phyloP scores from a whole-genome alignment of 1,140 invertebrate species.

The Subanguina moxae region DNA sequence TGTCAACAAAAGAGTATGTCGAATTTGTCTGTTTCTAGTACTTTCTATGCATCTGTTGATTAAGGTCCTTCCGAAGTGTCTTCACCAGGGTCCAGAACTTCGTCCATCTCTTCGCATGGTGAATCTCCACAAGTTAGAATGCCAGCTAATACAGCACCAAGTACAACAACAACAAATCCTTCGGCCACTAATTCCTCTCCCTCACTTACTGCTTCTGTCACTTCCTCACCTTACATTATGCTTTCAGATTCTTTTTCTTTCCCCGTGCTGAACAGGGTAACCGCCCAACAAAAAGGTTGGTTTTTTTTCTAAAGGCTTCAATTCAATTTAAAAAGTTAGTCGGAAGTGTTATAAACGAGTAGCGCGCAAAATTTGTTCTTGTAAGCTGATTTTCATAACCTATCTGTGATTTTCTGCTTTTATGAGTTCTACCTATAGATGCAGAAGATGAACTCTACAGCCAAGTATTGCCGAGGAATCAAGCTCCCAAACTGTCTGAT shows the following conservation, averaged over 20 bases:
- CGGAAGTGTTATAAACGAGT: too few species aligned
- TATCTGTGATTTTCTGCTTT: too few species aligned
- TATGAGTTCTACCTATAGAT: too few species aligned
- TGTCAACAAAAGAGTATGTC: not conserved
- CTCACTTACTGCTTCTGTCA: not conserved
- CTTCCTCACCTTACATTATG: not conserved
- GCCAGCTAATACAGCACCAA: not conserved
- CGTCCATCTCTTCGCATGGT: slow-evolving; percentile 1
- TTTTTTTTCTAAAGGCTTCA: too few species aligned
- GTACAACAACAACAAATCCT: not conserved
- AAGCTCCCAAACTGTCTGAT: too few species aligned
- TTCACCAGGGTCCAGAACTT: not conserved
- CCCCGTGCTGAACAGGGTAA: not conserved
- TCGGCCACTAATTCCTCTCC: not conserved
- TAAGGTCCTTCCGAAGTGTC: not conserved
- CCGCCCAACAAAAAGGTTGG: too few species aligned
- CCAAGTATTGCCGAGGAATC: too few species aligned
- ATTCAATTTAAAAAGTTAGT: too few species aligned
- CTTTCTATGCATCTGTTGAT: not conserved
- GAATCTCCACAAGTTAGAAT: not conserved
- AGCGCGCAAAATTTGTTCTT: too few species aligned
- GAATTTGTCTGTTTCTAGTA: not conserved
- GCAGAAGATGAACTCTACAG: too few species aligned
- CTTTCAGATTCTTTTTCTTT: not conserved
- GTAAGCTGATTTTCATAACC: too few species aligned